Evolutionary conservation across 2,888 invertebrate species (phyloP).

Genomic region (Carterocephalus palaemon): DNA sequence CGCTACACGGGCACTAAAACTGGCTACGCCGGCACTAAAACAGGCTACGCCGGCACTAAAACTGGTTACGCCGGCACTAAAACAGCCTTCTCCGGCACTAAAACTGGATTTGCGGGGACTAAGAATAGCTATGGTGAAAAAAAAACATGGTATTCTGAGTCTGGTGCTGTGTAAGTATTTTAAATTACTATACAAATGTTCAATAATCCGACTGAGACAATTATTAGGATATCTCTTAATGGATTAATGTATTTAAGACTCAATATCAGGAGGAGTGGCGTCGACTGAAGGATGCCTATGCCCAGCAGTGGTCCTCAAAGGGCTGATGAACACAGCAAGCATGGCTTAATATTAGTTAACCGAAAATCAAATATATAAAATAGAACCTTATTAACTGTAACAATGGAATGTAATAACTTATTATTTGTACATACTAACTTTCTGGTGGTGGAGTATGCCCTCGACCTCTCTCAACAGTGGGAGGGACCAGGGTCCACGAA

Average conservation of each 20-base stretch:
- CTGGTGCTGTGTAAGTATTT: slow-evolving; percentile 50
- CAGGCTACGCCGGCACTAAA: slow-evolving; percentile 28
- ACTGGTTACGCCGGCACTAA: slow-evolving; percentile 34
- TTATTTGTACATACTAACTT: no score
- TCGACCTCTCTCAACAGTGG: no score
- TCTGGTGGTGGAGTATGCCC: no score
- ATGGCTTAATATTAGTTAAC: not conserved
- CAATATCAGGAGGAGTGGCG: not conserved
- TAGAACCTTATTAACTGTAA: no score
- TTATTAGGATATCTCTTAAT: not conserved
- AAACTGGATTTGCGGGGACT: slow-evolving; percentile 32
- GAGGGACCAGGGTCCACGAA: no score
- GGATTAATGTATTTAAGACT: not conserved
- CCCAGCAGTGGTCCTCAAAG: no score
- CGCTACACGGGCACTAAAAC: slow-evolving; percentile 29
- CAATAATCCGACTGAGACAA: not conserved
- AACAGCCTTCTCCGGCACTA: slow-evolving; percentile 35
- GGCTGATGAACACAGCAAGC: no score
- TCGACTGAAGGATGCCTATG: no score
- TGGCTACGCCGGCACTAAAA: slow-evolving; percentile 34
- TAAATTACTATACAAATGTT: not conserved
- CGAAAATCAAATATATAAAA: not conserved
- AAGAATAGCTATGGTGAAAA: slow-evolving; percentile 41
- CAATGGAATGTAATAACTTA: no score
- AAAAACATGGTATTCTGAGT: slow-evolving; percentile 48